Evolutionary conservation across 1,140 invertebrate genomes (phyloP), one percentile per base, ranked within the genome.

Genomic region (Pantala flavescens): DNA sequence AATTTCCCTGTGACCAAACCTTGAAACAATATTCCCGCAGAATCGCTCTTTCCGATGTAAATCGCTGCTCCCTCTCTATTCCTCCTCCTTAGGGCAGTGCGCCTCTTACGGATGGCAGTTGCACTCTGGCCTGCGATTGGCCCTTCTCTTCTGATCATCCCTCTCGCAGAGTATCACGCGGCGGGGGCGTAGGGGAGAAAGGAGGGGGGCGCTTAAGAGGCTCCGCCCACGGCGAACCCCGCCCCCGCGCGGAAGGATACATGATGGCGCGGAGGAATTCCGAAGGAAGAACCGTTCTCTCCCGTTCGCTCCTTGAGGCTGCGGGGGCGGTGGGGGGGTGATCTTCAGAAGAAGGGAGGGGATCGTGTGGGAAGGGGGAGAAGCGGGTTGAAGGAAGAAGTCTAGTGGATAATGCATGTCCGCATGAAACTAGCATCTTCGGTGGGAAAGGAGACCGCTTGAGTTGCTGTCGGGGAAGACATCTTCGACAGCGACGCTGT

Each of bases 321-420:
- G 28, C 28, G 28, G 28, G 28, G 28, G 28, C 28, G 28, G 28
- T 36, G 28, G 28, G 28, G 28, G 28, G 28, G 28, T 2, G 28
- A 2, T 36, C 28, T 36, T 9, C 28, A 2, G 28, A 36, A 36
- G 28, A 9, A 36, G 28, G 28, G 28, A 36, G 28, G 28, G 49
- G 49, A 63, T 19, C 14, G 49, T 3, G 49, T 7, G 49, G 49
- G 3, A 63, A 21, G 49, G 49, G 49, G 49, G n/a, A 63, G 49
- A 63, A 63, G 49, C 2, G 49, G 49, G 49, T 12, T 19, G 49
- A 63, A 63, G 49, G 49, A 63, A 63, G 49, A 63, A 63, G 49
- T 63, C 49, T 63, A 63, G 49, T 21, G 49, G 49, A 63, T 63
- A 63, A 63, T 63, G 49, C 49, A 63, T 63, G 49, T 63, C 14